Base-by-base conservation (phyloP, 2,113 vertebrate genomes). In the Phrynosoma blainvillii region DNA sequence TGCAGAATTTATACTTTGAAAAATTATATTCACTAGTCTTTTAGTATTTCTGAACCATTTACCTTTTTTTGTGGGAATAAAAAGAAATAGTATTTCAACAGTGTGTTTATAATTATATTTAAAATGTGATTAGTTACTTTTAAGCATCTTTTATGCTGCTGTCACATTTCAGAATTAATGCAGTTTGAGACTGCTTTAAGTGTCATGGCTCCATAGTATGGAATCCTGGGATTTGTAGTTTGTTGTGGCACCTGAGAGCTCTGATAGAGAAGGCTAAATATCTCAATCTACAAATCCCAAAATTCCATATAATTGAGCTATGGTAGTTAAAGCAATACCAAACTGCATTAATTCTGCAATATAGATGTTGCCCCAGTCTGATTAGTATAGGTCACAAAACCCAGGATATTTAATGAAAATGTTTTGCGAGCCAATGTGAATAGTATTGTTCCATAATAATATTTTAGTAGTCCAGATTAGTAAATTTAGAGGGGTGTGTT, bases 71-170 rank as follows among this genome's bases (percentile, higher is more conserved):
- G 20, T 36, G 18, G 32, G 27, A 78, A 52, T 18, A 92, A 88
- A 90, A 36, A 1, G 87, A 14, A 21, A 86, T 85, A 5, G 68
- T 27, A 79, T 76, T 73, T 25, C 30, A 56, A 87, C n/a, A 74
- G 0, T 16, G 11, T 89, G 84, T 54, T 52, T 78, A 42, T 2
- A 76, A 3, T 42, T 40, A 76, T 47, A 21, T 20, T 23, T 47
- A 76, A 9, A 23, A 76, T 25, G 40, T 16, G 9, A 47, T 5
- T 47, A 76, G 40, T 25, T n/a, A 30, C 25, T 27, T 78, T 56
- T 59, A 20, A 79, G 54, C 18, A 18, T 16, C 54, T 59, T 59
- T 59, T 32, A 59, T 2, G 47, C 5, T 47, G 47, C 47, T 47
- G 25, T 25, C 18, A 9, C 0, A 16, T 79, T 30, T 47, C 47